Conservation (phyloP, 2,888 invertebrate genomes). For the Drosophila eohydei region DNA sequence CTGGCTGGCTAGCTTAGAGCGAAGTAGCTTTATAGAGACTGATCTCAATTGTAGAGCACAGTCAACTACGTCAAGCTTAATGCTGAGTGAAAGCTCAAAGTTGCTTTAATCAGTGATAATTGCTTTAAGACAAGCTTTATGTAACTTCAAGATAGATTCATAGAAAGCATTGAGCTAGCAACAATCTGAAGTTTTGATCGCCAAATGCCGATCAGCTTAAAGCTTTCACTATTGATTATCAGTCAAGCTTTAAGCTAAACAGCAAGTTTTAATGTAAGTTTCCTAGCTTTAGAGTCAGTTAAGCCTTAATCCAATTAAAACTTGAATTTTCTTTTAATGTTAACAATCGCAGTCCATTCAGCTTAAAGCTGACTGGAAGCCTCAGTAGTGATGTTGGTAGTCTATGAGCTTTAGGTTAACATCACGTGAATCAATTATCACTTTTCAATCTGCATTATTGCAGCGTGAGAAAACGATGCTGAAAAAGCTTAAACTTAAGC, state of each 20-base stretch:
- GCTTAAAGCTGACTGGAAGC: neutral
- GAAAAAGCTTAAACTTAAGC: neutral
- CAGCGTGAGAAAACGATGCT: neutral
- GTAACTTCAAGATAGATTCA: too few relatives aligned
- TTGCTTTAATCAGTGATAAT: neutral
- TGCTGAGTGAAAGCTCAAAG: conserved; percentile 2
- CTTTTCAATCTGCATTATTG: too few relatives aligned
- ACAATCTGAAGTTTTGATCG: neutral
- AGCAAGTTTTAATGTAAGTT: neutral
- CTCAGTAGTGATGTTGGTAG: neutral
- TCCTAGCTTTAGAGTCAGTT: neutral
- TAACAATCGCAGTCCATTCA: neutral
- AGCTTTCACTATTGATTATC: conserved; percentile 8
- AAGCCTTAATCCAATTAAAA: neutral
- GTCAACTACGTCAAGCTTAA: neutral
- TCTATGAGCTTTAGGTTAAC: neutral
- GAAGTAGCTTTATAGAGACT: neutral
- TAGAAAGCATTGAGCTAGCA: neutral
- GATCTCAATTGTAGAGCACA: neutral
- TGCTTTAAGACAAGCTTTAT: neutral
- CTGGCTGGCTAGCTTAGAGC: neutral
- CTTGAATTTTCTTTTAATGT: neutral
- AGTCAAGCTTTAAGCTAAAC: neutral
- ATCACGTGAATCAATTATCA: neutral
- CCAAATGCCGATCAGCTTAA: neutral